A percentile compares a stretch with the other conserved stretches of the same genome.
These are phyloP conservation scores for Serranochromis macrocephalus DNA, from an alignment of 2,113 vertebrate genomes.

Conservation along the genomic window DNA sequence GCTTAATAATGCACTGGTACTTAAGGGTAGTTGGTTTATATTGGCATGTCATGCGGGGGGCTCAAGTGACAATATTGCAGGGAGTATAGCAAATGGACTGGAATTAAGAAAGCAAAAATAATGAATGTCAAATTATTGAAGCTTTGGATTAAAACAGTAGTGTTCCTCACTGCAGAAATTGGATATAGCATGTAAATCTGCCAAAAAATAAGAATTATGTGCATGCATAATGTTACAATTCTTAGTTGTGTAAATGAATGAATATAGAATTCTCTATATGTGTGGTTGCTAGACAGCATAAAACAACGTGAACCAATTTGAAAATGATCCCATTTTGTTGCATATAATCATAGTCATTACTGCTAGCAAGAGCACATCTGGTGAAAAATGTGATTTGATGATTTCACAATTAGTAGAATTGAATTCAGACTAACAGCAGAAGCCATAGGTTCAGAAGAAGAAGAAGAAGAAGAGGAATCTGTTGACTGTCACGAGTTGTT, in stretches of 20 bases:
- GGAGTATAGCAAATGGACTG: background rate
- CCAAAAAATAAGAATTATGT: conserved; percentile 7
- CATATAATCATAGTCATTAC: background rate
- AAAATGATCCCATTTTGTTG: background rate
- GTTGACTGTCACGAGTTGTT: conserved; percentile 63
- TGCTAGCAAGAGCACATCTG: background rate
- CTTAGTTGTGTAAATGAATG: background rate
- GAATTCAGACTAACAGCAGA: conserved; percentile 6
- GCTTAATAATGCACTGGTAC: background rate
- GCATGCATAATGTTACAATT: background rate
- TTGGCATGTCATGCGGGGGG: background rate
- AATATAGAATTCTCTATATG: background rate
- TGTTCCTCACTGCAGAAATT: background rate
- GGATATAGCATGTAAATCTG: background rate
- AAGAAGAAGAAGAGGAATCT: conserved; percentile 55
- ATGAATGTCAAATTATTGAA: background rate
- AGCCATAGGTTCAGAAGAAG: conserved; percentile 37
- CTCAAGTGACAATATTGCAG: background rate
- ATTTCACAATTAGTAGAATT: background rate
- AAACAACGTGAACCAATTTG: background rate
- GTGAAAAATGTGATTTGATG: background rate
- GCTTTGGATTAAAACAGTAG: background rate
- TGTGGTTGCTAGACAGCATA: background rate
- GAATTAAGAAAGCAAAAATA: background rate
- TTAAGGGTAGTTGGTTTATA: background rate